phyloP scores from a whole-genome alignment of 2,888 invertebrate species.

The Ptychoptera albimana region DNA sequence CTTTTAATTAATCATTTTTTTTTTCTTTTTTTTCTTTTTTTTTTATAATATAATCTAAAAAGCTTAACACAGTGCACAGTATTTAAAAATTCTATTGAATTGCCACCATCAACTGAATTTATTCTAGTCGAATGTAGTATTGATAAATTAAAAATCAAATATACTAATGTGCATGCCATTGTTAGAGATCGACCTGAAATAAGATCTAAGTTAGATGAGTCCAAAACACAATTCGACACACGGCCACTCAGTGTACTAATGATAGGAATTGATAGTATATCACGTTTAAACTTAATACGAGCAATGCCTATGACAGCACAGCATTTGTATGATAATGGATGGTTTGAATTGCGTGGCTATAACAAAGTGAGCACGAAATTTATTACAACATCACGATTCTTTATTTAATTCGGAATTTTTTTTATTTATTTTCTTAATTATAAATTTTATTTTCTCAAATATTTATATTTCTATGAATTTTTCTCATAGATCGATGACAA shows the following conservation, averaged over 20 bases:
- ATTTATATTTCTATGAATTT: not conserved
- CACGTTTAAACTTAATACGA: slow-evolving; percentile 57
- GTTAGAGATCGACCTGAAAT: slow-evolving; percentile 35
- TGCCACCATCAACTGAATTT: slow-evolving; percentile 29
- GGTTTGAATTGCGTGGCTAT: slow-evolving; percentile 60
- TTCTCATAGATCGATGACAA: slow-evolving; percentile 55
- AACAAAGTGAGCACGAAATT: slow-evolving; percentile 35
- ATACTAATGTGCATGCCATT: slow-evolving; percentile 34
- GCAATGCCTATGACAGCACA: slow-evolving; percentile 56
- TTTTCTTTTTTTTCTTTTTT: no score
- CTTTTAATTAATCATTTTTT: not conserved
- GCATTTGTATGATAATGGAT: slow-evolving; percentile 49
- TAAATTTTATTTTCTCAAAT: no score
- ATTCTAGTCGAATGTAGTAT: slow-evolving; percentile 35
- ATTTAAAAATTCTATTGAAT: slow-evolving; percentile 26
- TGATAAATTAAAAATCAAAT: slow-evolving; percentile 5
- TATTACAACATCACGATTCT: not conserved
- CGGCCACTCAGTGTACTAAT: slow-evolving; percentile 49
- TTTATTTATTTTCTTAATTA: no score
- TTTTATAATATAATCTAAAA: no score
- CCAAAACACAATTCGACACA: slow-evolving; percentile 27
- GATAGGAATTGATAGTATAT: slow-evolving; percentile 75
- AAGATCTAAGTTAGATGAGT: slow-evolving; percentile 27
- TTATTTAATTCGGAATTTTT: slow-evolving; percentile 4
- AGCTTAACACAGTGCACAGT: slow-evolving; percentile 28